Base-by-base conservation (phyloP, 1,140 invertebrate species). In the Subanguina moxae region DNA sequence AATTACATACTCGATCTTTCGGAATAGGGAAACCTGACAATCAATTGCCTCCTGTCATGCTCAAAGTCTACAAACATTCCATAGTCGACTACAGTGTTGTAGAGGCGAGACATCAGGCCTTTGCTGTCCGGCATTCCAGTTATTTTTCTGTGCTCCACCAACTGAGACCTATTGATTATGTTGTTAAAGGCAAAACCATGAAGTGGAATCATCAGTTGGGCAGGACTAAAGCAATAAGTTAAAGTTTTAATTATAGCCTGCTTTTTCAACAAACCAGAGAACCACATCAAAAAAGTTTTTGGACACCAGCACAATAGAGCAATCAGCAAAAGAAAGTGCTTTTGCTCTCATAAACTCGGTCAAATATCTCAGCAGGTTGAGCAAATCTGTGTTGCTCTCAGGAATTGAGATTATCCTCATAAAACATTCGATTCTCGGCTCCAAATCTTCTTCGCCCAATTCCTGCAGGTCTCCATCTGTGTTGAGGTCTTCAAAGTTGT, bases 21-120 rank as follows among this genome's bases (percentile, higher is more conserved):
- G 28, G 42, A 1, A 42, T 67, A 68, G 19, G 68, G 68, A 42
- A 70, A 70, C 21, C 68, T 65, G 32, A 70, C 23, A 32, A 70
- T 58, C 43, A 70, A 25, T 28, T 70, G 68, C 8, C 68, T 42
- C 38, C 48, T 57, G 23, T 70, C 68, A 25, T 70, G 68, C 19
- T 70, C 68, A 28, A 70, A 70, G 25, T 70, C 68, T 28, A 52
- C 52, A 58, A 69, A 64, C 17, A 67, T 68, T 45, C 65, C 15
- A 17, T 64, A 57, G 32, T 38, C 11, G 32, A 38, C 3, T 46
- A 21, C 15, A 23, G 25, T 32, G 56, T 56, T 30, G 13, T 67
- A 28, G 48, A 69, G 32, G 8, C 68, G 68, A 21, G 57, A 30
- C 68, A 70, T 70, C 19, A 70, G 42, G 21, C 48, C 43, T 25